These are phyloP conservation scores for Automeris io DNA, from an alignment of 2,888 invertebrate species.

Conservation along the genomic window DNA sequence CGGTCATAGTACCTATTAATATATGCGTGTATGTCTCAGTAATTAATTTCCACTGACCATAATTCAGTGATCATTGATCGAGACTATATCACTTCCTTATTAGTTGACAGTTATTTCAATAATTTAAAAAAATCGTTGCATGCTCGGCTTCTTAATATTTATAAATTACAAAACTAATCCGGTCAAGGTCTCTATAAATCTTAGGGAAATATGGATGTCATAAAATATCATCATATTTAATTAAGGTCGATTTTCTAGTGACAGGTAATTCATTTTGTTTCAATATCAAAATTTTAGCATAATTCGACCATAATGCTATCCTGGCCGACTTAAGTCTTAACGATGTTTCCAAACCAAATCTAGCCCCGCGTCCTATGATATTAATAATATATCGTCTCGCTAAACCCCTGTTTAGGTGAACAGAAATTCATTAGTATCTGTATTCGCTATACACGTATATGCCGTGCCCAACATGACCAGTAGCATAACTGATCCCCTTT, in stretches of 20 bases:
- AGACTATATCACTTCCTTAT: background rate
- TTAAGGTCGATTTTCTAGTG: background rate
- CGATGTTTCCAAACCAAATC: too few species aligned
- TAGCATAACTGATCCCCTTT: too few species aligned
- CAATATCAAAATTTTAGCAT: too few species aligned
- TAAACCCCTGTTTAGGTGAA: too few species aligned
- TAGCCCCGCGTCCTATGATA: too few species aligned
- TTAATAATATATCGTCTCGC: too few species aligned
- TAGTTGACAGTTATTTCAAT: background rate
- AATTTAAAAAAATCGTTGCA: background rate
- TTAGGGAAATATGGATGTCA: background rate
- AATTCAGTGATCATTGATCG: background rate
- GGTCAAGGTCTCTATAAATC: background rate
- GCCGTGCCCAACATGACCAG: too few species aligned
- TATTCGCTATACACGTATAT: too few species aligned
- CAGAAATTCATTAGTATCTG: too few species aligned
- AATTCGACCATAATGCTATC: too few species aligned
- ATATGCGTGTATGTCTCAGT: background rate
- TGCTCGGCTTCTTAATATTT: background rate
- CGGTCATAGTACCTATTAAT: too few species aligned
- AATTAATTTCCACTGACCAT: background rate
- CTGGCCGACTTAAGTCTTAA: too few species aligned
- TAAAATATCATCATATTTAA: background rate
- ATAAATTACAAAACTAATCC: background rate
- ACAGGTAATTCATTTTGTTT: background rate